phyloP scores from a whole-genome alignment of 2,888 invertebrate species.

The Phengaris alcon region DNA sequence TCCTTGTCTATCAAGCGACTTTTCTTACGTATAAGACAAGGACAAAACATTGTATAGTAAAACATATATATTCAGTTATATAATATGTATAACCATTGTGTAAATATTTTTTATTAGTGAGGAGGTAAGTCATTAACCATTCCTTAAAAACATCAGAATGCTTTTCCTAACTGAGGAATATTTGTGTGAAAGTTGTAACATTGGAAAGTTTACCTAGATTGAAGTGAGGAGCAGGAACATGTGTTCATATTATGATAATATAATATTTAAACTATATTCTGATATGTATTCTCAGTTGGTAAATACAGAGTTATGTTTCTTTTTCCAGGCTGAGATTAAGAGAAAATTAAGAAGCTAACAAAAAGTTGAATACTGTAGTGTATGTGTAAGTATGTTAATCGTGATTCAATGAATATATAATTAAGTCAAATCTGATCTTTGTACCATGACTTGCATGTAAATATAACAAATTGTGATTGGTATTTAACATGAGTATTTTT shows the following conservation, averaged over 20 bases:
- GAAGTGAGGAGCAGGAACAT: neutral
- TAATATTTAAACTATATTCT: too few species aligned
- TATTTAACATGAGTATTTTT: neutral
- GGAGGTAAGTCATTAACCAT: neutral
- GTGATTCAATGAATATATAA: constrained; percentile 8
- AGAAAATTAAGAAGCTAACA: too few species aligned
- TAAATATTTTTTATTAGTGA: too few species aligned
- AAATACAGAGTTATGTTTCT: too few species aligned
- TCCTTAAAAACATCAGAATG: neutral
- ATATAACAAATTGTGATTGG: neutral
- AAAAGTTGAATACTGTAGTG: neutral
- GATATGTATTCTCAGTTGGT: too few species aligned
- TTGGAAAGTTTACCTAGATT: constrained; percentile 5
- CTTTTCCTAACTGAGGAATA: neutral
- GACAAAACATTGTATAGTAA: too few species aligned
- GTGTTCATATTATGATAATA: neutral
- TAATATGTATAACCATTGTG: too few species aligned
- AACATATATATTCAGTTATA: too few species aligned
- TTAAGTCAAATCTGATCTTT: constrained; percentile 1
- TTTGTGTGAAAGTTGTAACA: neutral
- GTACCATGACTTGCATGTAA: constrained; percentile 1
- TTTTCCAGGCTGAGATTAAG: too few species aligned
- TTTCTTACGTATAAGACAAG: too few species aligned
- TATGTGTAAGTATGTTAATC: neutral
- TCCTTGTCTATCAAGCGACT: too few species aligned